Evolutionary conservation across 2,113 vertebrate genomes (phyloP), one percentile per base, ranked within the genome.

Genomic region (Acinonyx jubatus): DNA sequence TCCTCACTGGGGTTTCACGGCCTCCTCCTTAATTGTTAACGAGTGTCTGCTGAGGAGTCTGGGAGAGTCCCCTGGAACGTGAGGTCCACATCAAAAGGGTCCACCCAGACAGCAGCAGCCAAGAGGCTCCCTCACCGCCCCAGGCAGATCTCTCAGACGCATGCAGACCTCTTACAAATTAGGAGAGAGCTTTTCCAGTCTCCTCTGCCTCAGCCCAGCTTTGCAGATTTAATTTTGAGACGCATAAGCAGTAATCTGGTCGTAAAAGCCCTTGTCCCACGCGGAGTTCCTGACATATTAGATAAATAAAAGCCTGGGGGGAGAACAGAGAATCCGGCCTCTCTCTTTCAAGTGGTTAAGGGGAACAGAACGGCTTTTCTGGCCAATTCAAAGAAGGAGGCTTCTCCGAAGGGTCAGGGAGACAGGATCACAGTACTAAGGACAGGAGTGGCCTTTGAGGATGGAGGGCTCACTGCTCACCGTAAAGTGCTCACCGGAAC

Each of bases 301-400:
- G 31, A 83, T 31, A 29, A 80, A 87, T 33, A 87, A 78, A 96
- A 97, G 94, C 38, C 61, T 10, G 96, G 50, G 57, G 57, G 80
- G 96, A 38, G n/a, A 4, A 50, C 29, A 45, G 36, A 65, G 5
- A 14, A 5, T 29, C 45, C 57, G 61, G 16, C 61, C 45, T 38
- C 27, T 78, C 84, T 45, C 94, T 92, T 97, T 95, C 79, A 69
- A 73, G 79, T 0, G 87, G 55, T 90, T 95, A 55, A 94, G 61
- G 50, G 65, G 61, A 36, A 48, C 48, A 21, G n/a, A 78, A n/a
- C 25, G 80, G 48, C 63, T 82, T 98, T 61, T 89, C 96, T 50
- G 96, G 76, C 55, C 95, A 96, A 93, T 84, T 73, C 48, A 50
- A 80, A 90, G 38, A 92, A 94, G 78, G 15, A 94, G 92, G 66